Conservation (phyloP, 2,113 vertebrate species). For the Lamprotornis superbus region DNA sequence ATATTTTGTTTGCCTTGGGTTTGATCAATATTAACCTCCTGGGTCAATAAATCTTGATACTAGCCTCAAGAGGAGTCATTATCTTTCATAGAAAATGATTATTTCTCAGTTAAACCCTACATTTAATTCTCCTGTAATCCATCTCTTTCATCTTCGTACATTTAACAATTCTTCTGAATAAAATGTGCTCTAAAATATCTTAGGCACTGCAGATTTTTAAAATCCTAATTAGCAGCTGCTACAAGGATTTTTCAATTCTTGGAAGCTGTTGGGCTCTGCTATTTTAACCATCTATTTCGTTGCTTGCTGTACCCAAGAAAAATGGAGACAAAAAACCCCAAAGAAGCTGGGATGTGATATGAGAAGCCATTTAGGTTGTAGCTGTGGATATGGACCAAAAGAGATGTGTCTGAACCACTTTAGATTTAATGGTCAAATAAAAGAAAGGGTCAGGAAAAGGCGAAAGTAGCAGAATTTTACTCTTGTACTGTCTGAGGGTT, state of each 20-base stretch:
- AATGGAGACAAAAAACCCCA: not conserved
- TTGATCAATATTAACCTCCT: slow-evolving; percentile 58
- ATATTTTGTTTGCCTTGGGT: slow-evolving; percentile 54
- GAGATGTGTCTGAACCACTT: not conserved
- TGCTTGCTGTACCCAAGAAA: not conserved
- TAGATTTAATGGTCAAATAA: not conserved
- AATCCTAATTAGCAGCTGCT: not conserved
- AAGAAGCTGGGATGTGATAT: not conserved
- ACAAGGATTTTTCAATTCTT: not conserved
- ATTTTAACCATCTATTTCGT: not conserved
- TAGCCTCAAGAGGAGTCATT: slow-evolving; percentile 68
- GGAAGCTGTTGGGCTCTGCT: not conserved
- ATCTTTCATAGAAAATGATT: slow-evolving; percentile 73
- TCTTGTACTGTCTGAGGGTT: too few relatives aligned
- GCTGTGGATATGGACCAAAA: not conserved
- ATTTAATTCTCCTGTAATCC: slow-evolving; percentile 66
- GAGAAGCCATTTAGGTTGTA: not conserved
- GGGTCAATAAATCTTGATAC: slow-evolving; percentile 72
- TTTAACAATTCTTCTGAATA: not conserved
- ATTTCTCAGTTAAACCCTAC: slow-evolving; percentile 72
- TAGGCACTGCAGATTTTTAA: not conserved
- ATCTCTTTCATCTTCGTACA: slow-evolving; percentile 48
- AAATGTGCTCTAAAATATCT: not conserved
- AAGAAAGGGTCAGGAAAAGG: not conserved
- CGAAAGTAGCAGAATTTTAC: not conserved